Percentiles rank a stretch among this genome's conserved stretches.
phyloP scores from a whole-genome alignment of 2,888 invertebrate genomes.

The Punctoribates punctum region DNA sequence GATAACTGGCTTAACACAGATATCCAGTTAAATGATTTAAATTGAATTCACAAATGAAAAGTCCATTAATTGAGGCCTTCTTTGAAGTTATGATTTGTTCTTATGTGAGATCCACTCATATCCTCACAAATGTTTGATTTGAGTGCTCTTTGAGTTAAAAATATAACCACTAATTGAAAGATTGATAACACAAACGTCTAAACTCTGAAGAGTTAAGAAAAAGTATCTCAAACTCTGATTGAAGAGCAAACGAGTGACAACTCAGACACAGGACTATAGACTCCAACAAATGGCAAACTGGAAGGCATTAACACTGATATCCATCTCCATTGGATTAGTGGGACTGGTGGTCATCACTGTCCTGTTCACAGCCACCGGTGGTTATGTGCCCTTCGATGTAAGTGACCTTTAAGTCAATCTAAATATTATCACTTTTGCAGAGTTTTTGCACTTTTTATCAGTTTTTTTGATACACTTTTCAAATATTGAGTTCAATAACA shows the following conservation, averaged over 20 bases:
- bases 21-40: too few relatives aligned
- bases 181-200: too few relatives aligned
- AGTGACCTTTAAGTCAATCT: conserved; percentile 16
- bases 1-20: too few relatives aligned
- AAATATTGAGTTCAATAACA: not conserved
- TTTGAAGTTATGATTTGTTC: too few relatives aligned
- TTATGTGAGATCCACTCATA: too few relatives aligned
- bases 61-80: too few relatives aligned
- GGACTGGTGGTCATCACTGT: conserved; percentile 37
- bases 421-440: not conserved
- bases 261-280: not conserved
- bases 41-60: too few relatives aligned
- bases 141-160: too few relatives aligned
- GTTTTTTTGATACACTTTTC: not conserved
- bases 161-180: too few relatives aligned
- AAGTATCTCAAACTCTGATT: not conserved
- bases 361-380: conserved; percentile 44
- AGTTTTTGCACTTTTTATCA: not conserved
- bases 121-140: too few relatives aligned
- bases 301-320: conserved; percentile 37
- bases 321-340: conserved; percentile 39
- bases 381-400: conserved; percentile 45
- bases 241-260: not conserved
- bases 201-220: not conserved
- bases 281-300: conserved; percentile 28